Evolutionary conservation across 2,888 invertebrate genomes (phyloP), one percentile per base, ranked within the genome.

Genomic region (Calephelis perditalis): DNA sequence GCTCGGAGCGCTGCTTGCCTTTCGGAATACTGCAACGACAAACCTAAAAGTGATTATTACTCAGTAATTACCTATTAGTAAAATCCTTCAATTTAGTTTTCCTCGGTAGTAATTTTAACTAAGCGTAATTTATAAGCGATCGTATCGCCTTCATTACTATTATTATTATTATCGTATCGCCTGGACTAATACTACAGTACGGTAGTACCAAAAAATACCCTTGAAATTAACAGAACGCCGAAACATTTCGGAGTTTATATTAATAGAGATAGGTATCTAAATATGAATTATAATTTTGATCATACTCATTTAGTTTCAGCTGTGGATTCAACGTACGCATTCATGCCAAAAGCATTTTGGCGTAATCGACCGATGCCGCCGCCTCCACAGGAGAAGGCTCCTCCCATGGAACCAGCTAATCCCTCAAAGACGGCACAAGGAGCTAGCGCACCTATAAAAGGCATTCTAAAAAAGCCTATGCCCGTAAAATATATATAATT

Each of bases 381-480:
- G 0, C 70, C 76, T 0, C 74, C 78, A 1, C 76, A 72, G 4
- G 79, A 77, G 3, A 59, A 63, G 6, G 70, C 71, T 0, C 82
- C 81, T 0, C 80, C 80, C 0, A 73, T 77, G 73, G 85, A 85
- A 59, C 76, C 81, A 0, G 78, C 81, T 0, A 76, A 77, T 0
- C 64, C 59, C 5, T 73, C 77, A 0, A 82, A 79, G 63, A 74
- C 62, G 0, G 5, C 73, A 76, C 6, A 49, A 61, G 6, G 69
- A 69, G 15, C 37, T 3, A 71, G 66, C 5, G 67, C 67, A 2
- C 80, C 82, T 0, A 73, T 85, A n/a, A 89, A 84, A 62, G 89
- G 89, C 64, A 90, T 90, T 65, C 69, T 90, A 43, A 90, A 89
- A 66, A 90, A 86, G 74, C 87, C 89, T 0, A 90, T 89, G 90